phyloP scores from a whole-genome alignment of 2,888 invertebrate species.

The Nephrotoma guestfalica region DNA sequence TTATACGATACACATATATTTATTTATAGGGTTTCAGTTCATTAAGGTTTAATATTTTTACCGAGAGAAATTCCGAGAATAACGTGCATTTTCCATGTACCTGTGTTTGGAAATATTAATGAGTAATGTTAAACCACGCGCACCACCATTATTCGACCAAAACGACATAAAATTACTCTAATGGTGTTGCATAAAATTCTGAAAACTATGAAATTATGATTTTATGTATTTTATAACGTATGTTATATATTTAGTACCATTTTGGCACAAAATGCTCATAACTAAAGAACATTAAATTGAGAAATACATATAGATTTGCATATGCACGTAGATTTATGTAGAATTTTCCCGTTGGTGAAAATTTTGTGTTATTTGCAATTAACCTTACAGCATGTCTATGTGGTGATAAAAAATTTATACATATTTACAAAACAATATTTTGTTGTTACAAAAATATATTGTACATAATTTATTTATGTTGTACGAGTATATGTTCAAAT shows the following conservation, averaged over 20 bases:
- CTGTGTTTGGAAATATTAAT: background rate
- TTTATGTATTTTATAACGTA: background rate
- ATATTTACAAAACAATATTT: background rate
- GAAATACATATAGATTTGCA: background rate
- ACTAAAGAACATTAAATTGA: background rate
- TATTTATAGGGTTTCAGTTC: background rate
- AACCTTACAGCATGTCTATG: background rate
- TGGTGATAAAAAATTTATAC: background rate
- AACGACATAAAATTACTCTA: background rate
- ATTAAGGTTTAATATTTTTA: background rate
- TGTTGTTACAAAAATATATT: background rate
- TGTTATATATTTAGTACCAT: background rate
- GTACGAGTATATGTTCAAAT: background rate
- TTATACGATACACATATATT: background rate
- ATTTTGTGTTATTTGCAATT: background rate
- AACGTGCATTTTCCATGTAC: background rate
- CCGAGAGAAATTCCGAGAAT: background rate
- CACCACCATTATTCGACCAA: background rate
- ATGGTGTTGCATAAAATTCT: background rate
- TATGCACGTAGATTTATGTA: background rate
- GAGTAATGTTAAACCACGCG: background rate
- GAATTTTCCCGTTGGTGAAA: background rate
- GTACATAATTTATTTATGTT: background rate
- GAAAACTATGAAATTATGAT: background rate
- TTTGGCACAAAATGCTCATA: background rate